Evolutionary conservation across 1,140 invertebrate genomes (phyloP), one percentile per base, ranked within the genome.

Genomic region (Diprion similis): DNA sequence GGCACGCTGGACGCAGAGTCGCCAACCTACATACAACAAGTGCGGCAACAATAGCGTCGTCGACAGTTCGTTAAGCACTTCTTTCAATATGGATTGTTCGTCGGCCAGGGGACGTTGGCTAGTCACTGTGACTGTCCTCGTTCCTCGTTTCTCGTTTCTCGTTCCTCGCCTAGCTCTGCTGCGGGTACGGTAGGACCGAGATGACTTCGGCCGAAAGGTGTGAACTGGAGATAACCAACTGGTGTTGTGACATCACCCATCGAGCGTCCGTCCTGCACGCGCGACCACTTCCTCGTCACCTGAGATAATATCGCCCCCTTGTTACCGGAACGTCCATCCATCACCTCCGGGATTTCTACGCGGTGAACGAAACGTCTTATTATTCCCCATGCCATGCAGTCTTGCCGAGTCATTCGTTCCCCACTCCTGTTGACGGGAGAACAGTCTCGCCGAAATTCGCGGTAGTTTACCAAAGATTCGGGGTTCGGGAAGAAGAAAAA

Each of bases 11-110:
- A 37, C 24, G 24, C 24, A 37, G 24, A 37, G 24, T 37, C 24
- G 64, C 76, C 75, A 78, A 80, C 74, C 76, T 80, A 76, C 77
- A 76, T 75, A 74, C 76, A 73, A 76, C 11, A 59, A 17, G 11
- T 13, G 79, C 75, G 77, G 78, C 81, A 83, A 83, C 80, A 83
- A 83, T 82, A 82, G 82, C 81, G 78, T 82, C 81, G 77, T 83
- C 80, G 82, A 80, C 77, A 79, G 80, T 83, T 84, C 82, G 80
- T 82, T 82, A 83, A 84, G 82, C 80, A 79, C 75, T 82, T 82
- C 81, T 82, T 82, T 82, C 79, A 80, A 59, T 59, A 59, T 17
- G 51, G 51, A 59, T 59, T 59, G 51, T 59, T 59, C 24, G 24
- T 6, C 24, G 24, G 24, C 24, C 24, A 6, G 51, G 11, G n/a